A percentile compares a stretch with the other conserved stretches of the same genome.
These are phyloP conservation scores for Hemicordylus capensis DNA, from an alignment of 2,113 vertebrate genomes.

Conservation along the genomic window DNA sequence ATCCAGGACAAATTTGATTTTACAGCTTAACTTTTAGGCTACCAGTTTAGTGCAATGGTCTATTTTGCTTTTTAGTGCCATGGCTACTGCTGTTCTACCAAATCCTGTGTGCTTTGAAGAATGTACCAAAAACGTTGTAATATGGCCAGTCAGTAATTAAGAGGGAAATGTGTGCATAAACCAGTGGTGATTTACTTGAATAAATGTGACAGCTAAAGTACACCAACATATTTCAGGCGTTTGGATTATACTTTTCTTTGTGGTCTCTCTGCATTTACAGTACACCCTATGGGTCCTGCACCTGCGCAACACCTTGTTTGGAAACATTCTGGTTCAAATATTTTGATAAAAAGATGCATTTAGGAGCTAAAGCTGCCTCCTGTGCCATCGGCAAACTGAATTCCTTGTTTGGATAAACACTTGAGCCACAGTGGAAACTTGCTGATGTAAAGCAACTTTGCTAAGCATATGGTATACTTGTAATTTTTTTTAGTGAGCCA, in stretches of 20 bases:
- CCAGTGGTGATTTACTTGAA: neutral
- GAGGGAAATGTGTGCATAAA: neutral
- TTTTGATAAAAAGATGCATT: neutral
- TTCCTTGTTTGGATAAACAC: neutral
- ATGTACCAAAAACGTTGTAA: neutral
- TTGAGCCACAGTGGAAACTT: neutral
- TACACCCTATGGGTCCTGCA: no score
- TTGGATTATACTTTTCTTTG: neutral
- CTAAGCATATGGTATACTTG: neutral
- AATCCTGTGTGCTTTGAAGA: neutral
- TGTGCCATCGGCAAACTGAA: neutral
- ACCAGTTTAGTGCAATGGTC: neutral
- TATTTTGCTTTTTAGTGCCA: neutral
- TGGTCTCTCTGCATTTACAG: neutral
- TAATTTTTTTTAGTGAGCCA: neutral
- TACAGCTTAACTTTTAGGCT: neutral
- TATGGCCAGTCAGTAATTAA: neutral
- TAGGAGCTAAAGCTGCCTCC: neutral
- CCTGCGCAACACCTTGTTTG: neutral
- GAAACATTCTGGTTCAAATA: neutral
- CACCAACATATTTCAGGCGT: neutral
- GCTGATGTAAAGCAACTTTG: neutral
- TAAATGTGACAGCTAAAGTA: neutral
- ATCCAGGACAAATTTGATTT: neutral
- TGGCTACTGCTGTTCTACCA: neutral